Evolutionary conservation across 2,113 vertebrate species (phyloP), one percentile per base, ranked within the genome.

Genomic region (Anas platyrhynchos): DNA sequence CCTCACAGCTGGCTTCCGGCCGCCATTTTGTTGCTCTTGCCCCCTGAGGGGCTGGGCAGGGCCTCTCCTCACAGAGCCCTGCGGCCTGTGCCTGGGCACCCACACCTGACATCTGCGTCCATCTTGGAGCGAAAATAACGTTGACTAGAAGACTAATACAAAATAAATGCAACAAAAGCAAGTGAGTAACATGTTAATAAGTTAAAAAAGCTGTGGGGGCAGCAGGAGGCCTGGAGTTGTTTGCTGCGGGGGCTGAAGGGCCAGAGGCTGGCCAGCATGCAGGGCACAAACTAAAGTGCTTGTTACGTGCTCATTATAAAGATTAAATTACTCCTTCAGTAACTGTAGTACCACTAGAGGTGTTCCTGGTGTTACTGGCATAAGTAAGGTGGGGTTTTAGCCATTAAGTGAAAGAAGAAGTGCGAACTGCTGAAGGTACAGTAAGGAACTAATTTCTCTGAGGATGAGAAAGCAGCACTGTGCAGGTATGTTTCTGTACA

Each of bases 81-180:
- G 0, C 50, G 4, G n/a, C 41, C 0, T 2, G 2, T 3, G 2
- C 23, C 52, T 0, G 1, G 11, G 17, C 54, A 43, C 55, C 3
- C 21, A 2, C 56, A 36, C 1, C 22, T 1, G 0, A 27, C 4
- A 2, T 22, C 29, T 27, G 34, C 7, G 21, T 6, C 2, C 4
- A 13, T 29, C 52, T 48, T 5, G 10, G 18, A 5, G 22, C 9
- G 16, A 50, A 72, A 78, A 56, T 15, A 29, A 48, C 55, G 18
- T 4, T 15, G 27, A 4, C 2, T 38, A 22, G 26, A 66, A 85
- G 31, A 14, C 1, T 1, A 52, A 52, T 46, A 6, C 50, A 66
- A 74, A 80, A 25, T 16, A 81, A 67, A 48, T 2, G 4, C 22
- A 10, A 86, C 29, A 55, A n/a, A 66, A 88, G 27, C 2, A 7